phyloP scores from a whole-genome alignment of 2,797 vertebrate genomes.

The Phrynocephalus guinanensis region DNA sequence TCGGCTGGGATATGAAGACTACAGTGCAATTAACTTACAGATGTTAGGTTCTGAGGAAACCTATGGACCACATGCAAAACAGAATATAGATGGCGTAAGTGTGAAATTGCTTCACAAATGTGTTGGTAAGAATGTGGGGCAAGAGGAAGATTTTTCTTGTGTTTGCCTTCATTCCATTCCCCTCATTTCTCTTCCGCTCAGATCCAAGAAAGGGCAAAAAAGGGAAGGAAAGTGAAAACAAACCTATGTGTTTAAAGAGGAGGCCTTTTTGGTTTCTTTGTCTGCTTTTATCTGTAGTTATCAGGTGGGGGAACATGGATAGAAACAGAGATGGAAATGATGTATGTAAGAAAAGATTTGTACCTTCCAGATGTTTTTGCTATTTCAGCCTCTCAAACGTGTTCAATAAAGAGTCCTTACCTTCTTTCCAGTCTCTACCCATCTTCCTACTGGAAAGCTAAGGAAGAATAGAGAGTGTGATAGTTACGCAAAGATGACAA shows the following conservation, averaged over 20 bases:
- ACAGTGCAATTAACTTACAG: conserved; percentile 84
- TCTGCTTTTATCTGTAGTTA: not conserved
- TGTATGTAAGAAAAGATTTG: not conserved
- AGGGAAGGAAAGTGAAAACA: not conserved
- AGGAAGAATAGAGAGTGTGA: not conserved
- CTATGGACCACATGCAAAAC: conserved; percentile 81
- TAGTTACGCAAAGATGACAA: not conserved
- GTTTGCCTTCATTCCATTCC: not conserved
- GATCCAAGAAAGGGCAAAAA: not conserved
- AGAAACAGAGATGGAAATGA: not conserved
- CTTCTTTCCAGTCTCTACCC: not conserved
- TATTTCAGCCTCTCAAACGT: no score
- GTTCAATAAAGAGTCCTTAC: not conserved
- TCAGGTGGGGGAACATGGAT: not conserved
- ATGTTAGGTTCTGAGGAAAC: conserved; percentile 89
- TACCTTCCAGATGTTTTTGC: not conserved
- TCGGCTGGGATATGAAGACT: conserved; percentile 85
- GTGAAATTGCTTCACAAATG: conserved; percentile 61
- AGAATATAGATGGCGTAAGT: conserved; percentile 75
- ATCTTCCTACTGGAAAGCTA: not conserved
- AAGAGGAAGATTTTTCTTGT: not conserved
- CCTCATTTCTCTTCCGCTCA: not conserved
- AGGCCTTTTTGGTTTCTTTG: not conserved
- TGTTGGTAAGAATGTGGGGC: not conserved
- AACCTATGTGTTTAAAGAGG: not conserved